Conservation (phyloP, 2,888 invertebrate species). For the Alloplasta piceator region DNA sequence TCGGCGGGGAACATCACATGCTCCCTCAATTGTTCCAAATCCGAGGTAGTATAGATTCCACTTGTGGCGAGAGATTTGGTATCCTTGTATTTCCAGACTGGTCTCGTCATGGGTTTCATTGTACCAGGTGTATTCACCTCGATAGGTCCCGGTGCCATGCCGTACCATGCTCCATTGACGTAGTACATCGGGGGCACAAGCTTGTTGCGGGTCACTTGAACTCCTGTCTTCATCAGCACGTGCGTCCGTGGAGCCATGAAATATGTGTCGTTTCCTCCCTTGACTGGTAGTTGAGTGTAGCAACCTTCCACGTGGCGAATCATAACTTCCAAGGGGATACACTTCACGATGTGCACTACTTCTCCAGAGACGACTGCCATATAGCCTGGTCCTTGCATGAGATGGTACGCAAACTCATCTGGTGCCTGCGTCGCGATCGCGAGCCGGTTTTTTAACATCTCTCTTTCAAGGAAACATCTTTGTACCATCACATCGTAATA, state of each 20-base stretch:
- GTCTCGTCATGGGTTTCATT: constrained; percentile 54
- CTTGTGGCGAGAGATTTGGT: too few relatives aligned
- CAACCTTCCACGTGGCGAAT: neutral
- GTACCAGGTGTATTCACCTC: constrained; percentile 37
- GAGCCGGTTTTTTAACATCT: too few relatives aligned
- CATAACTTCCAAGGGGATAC: neutral
- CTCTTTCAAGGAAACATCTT: too few relatives aligned
- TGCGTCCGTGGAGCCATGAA: neutral
- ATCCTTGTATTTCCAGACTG: too few relatives aligned
- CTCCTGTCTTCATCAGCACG: neutral
- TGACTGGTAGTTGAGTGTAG: neutral
- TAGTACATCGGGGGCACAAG: neutral
- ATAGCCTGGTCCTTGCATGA: too few relatives aligned
- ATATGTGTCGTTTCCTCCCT: neutral
- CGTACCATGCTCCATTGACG: neutral
- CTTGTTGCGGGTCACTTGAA: neutral
- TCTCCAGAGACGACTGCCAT: constrained; percentile 20
- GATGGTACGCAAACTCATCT: too few relatives aligned
- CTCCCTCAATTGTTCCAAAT: too few relatives aligned
- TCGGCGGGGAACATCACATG: too few relatives aligned
- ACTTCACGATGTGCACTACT: constrained; percentile 42
- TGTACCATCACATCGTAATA: constrained; percentile 63
- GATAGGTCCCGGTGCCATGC: too few relatives aligned
- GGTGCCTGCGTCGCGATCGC: too few relatives aligned
- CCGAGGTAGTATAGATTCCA: too few relatives aligned